Evolutionary conservation across 1,140 invertebrate species (phyloP).

Genomic region (Solen grandis): DNA sequence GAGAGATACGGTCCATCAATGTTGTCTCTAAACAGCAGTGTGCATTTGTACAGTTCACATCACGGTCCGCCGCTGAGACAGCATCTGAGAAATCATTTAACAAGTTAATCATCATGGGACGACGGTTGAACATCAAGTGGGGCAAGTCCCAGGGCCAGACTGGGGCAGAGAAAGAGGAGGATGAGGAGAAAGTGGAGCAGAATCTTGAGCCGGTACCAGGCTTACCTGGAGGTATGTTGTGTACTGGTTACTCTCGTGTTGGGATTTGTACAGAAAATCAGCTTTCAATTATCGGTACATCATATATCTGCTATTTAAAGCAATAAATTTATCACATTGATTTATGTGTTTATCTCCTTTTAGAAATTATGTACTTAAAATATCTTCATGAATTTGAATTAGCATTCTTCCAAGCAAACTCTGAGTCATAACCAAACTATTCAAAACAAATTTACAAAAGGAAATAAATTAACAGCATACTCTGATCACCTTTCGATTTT

Average conservation of each 20-base stretch:
- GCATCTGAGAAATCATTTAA: constrained; percentile 98
- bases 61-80: constrained; percentile 92
- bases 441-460: too few relatives aligned
- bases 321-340: too few relatives aligned
- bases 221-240: constrained; percentile 83
- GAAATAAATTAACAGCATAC: too few relatives aligned
- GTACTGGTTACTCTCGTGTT: neutral
- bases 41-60: constrained; percentile 98
- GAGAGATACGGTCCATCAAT: constrained; percentile 97
- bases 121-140: constrained; percentile 97
- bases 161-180: constrained; percentile 74
- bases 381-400: too few relatives aligned
- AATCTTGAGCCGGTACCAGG: constrained; percentile 92
- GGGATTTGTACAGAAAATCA: too few relatives aligned
- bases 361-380: too few relatives aligned
- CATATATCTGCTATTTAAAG: too few relatives aligned
- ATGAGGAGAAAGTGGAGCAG: constrained; percentile 76
- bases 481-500: too few relatives aligned
- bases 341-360: too few relatives aligned
- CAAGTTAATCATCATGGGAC: constrained; percentile 87
- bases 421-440: too few relatives aligned
- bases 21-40: constrained; percentile 96
- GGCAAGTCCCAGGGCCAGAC: constrained; percentile 83
- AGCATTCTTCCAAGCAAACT: too few relatives aligned
- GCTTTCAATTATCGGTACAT: too few relatives aligned